These are phyloP conservation scores for Gibbula magus DNA, from an alignment of 2,888 invertebrate genomes.

Conservation along the genomic window DNA sequence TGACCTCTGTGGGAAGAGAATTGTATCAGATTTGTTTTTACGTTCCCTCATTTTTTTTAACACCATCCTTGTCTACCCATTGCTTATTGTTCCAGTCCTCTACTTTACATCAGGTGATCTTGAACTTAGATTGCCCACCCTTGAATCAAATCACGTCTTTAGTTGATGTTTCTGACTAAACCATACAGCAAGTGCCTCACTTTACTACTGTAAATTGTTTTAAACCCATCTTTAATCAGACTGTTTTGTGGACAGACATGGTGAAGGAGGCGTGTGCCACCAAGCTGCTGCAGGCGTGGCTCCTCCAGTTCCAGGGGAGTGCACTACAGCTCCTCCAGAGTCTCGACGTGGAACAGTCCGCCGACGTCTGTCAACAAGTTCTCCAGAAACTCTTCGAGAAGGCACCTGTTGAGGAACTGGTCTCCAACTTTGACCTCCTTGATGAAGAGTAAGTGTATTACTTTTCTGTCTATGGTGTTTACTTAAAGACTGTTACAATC, in stretches of 20 bases:
- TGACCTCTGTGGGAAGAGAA: too few relatives aligned
- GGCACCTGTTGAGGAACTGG: conserved; percentile 63
- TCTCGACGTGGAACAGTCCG: conserved; percentile 83
- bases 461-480: not conserved
- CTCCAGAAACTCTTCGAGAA: conserved; percentile 79
- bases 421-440: conserved; percentile 68
- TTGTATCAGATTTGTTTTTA: too few relatives aligned
- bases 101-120: too few relatives aligned
- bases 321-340: conserved; percentile 84
- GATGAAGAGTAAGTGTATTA: conserved; percentile 65
- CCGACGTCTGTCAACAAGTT: conserved; percentile 78
- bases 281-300: conserved; percentile 83
- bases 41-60: too few relatives aligned
- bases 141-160: too few relatives aligned
- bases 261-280: conserved; percentile 69
- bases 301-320: conserved; percentile 83
- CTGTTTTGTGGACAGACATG: conserved; percentile 61
- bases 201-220: too few relatives aligned
- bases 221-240: too few relatives aligned
- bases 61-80: too few relatives aligned
- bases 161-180: too few relatives aligned
- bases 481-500: not conserved
- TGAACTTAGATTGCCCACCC: too few relatives aligned
- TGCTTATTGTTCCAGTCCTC: too few relatives aligned
- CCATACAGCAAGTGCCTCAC: too few relatives aligned